Base-by-base conservation (phyloP, 2,888 invertebrate species). In the Synanthedon formicaeformis region DNA sequence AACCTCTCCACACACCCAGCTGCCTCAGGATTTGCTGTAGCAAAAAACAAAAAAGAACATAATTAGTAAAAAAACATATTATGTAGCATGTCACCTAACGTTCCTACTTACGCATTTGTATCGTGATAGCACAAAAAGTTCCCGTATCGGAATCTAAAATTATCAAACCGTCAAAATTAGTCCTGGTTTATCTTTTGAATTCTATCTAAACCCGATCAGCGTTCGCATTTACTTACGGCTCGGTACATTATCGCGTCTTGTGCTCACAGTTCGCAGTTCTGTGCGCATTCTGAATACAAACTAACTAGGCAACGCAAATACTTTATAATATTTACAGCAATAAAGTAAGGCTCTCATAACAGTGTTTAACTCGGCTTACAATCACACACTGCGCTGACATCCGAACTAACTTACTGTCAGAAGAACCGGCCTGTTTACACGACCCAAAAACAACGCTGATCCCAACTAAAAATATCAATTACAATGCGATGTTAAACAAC, bases 1-100 rank as follows among this genome's bases (percentile, higher is more conserved):
- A 92, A 80, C 60, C 93, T 83, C 78, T 96, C 95, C 62, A 95
- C 90, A 64, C 91, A 91, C 57, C 91, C 91, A 77, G 90, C 91
- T 23, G 91, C 90, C 57, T 90, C 90, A 52, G 91, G 90, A 78
- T 91, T 90, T 63, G 91, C 92, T 92, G 78, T 50, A n/a, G 40
- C 23, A 50, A n/a, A 50, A 18, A 23, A 50, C 5, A 14, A 45
- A n/a, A 14, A 45, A 45, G 12, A 8, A 11, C 1, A 27, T 6
- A 5, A 12, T n/a, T 5, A 45, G 12, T 12, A 45, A 45, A 10
- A 3, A 3, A n/a, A 45, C 45, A 6, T 12, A 34, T 34, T 8
- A 34, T 34, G 34, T 34, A 34, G 34, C 0, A 6, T 34, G 34
- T 34, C 2, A 34, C 34, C 34, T 34, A 34, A 34, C 34, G 34